Evolutionary conservation across 2,888 invertebrate species (phyloP).

Genomic region (Quadroppia sp.): DNA sequence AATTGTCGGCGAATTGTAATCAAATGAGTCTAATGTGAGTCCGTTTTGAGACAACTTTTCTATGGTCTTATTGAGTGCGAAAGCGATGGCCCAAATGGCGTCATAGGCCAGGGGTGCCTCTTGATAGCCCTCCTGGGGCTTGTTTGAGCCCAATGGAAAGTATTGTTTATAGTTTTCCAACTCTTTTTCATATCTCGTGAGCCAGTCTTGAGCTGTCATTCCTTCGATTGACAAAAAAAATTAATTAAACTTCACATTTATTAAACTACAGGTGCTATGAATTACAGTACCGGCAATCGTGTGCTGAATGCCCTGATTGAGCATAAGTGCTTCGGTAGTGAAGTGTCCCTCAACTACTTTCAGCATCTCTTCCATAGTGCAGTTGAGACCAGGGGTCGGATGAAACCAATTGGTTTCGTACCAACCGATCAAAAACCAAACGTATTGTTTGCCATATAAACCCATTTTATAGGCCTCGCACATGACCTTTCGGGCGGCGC

Average conservation of each 20-base stretch:
- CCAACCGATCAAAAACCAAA: slow-evolving; percentile 99
- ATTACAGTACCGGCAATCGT: slow-evolving; percentile 77
- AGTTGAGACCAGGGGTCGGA: slow-evolving; percentile 68
- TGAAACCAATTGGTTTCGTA: slow-evolving; percentile 99
- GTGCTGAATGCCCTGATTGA: slow-evolving; percentile 85
- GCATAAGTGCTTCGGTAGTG: slow-evolving; percentile 97
- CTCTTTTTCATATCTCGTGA: slow-evolving; percentile 33
- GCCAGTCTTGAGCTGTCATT: slow-evolving; percentile 63
- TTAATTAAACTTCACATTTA: neutral
- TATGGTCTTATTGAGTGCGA: slow-evolving; percentile 97
- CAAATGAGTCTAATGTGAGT: slow-evolving; percentile 86
- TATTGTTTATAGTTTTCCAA: slow-evolving; percentile 36
- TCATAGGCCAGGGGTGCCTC: slow-evolving; percentile 90
- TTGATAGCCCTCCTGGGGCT: slow-evolving; percentile 68
- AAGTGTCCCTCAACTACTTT: slow-evolving; percentile 94
- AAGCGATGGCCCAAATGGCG: slow-evolving; percentile 97
- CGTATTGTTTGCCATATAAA: slow-evolving; percentile 89
- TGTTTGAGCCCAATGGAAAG: slow-evolving; percentile 32
- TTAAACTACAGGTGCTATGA: neutral
- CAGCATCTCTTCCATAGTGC: slow-evolving; percentile 87
- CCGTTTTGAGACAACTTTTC: slow-evolving; percentile 73
- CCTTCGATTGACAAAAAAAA: slow-evolving; percentile 57
- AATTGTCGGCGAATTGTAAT: slow-evolving; percentile 89
- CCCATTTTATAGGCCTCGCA: slow-evolving; percentile 83
- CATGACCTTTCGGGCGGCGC: slow-evolving; percentile 89